Base-by-base conservation (phyloP, 1,140 invertebrate species). In the Drosophila burlai region DNA sequence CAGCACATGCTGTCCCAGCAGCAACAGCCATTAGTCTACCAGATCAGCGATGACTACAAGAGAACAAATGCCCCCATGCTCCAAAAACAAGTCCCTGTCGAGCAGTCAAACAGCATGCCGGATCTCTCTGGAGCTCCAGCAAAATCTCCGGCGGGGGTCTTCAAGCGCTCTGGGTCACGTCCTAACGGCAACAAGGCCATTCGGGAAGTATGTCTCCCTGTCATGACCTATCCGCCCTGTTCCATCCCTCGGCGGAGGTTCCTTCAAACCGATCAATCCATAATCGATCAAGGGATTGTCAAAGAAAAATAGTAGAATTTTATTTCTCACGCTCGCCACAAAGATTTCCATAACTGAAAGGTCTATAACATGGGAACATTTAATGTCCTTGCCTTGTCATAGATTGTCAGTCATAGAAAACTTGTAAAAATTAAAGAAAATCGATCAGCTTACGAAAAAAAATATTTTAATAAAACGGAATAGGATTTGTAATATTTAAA, bases 1-100 rank as follows among this genome's bases (percentile, higher is more conserved):
- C 83, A 86, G 46, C 84, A 86, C 61, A 54, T 67, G 46, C 47
- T 86, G 26, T 71, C 61, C 29, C 67, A 86, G 18, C 83, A 89
- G 16, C 83, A 87, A 6, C 29, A 50, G 9, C 68, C 60, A 3
- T 3, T 66, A 21, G 7, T 52, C 2, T 73, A 80, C 10, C 49
- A 68, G 15, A 45, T 73, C 26, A 49, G 24, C 29, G 45, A 52
- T 36, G 49, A 47, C 5, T 9, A 24, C 16, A 52, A 24, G 2
- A 31, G 13, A 13, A 9, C 49, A 16, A 46, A 36, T 13, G 3
- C 43, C 1, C 40, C 42, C 6, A 47, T 45, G 1, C 9, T 52
- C 5, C 21, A 24, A 1, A 71, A 64, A 18, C 31, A 43, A 34
- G 26, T 29, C 2, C 24, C 43, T 16, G 31, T 31, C 31, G 31